Evolutionary conservation across 2,797 vertebrate genomes (phyloP), one percentile per base, ranked within the genome.

Genomic region (Pipistrellus kuhlii): DNA sequence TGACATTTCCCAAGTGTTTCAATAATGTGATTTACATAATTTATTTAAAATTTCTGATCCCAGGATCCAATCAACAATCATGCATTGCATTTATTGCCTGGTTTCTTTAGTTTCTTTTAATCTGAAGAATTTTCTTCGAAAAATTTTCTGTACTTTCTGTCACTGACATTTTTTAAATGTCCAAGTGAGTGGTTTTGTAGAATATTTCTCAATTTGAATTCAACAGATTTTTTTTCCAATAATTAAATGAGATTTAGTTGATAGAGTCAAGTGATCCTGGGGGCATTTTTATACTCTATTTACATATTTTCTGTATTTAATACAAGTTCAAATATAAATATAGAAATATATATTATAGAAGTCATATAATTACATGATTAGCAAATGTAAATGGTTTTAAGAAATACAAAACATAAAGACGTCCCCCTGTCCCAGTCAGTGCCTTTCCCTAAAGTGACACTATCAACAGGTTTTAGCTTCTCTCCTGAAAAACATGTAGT

Each of bases 311-410:
- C 46, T 88, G 23, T 53, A 44, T 81, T 66, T 87, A 81, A 83
- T 88, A 20, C 14, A 86, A 84, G 76, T 88, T 14, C 12, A 86
- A 78, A 57, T 57, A 62, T 66, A 53, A 91, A 88, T 48, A 77
- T n/a, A 94, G 10, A 51, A 69, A 30, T 55, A 51, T 55, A 51
- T n/a, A 23, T 55, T 88, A 76, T 80, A 69, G 62, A 90, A 85
- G 12, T 44, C 41, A 68, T 69, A 11, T 72, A 90, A 86, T 18
- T 64, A 73, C 20, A 30, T 66, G 18, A 85, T 48, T 89, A 68
- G 84, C 82, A 46, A 87, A 38, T 69, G 57, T 77, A 59, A 88
- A 73, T 90, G 25, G 30, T 35, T 90, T 96, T 88, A 30, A 85
- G 84, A 85, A 90, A n/a, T 80, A 48, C 71, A 51, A n/a, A 48